Conservation (phyloP, 2,797 vertebrate species). For the Pangasius larnaudii region DNA sequence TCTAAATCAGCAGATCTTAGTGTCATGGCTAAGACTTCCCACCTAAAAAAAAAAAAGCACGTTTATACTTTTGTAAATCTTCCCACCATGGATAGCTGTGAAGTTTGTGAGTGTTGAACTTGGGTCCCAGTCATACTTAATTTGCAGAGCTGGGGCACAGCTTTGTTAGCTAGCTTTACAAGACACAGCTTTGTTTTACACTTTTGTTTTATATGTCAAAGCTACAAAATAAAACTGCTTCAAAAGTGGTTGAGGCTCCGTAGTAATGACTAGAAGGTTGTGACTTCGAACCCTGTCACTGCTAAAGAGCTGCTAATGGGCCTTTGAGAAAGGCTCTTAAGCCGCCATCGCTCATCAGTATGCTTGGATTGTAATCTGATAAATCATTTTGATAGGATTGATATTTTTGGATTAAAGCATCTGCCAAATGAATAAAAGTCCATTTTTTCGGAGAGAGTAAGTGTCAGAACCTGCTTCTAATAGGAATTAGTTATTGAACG, state of each 20-base stretch:
- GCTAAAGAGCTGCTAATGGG: constrained; percentile 13
- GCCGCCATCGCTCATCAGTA: constrained; percentile 10
- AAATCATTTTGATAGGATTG: constrained; percentile 3
- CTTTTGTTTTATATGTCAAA: not conserved
- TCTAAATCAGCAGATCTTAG: not conserved
- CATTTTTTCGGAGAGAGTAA: not conserved
- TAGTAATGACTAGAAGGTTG: constrained; percentile 13
- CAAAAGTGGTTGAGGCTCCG: not conserved
- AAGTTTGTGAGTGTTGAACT: not conserved
- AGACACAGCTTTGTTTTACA: not conserved
- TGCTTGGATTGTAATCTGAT: constrained; percentile 22
- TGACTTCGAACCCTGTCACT: constrained; percentile 18
- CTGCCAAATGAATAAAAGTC: constrained; percentile 21
- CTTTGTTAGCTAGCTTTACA: not conserved
- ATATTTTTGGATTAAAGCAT: constrained; percentile 17
- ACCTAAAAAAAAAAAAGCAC: not conserved
- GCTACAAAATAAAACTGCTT: not conserved
- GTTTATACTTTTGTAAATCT: not conserved
- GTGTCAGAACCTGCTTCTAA: not conserved
- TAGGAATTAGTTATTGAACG: constrained; percentile 13
- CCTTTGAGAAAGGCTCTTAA: not conserved
- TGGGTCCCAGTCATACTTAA: not conserved
- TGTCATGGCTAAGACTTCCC: not conserved
- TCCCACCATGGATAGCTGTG: not conserved
- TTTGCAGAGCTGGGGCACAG: not conserved